These are phyloP conservation scores for Oryzias melastigma DNA, from an alignment of 2,113 vertebrate species.

Conservation along the genomic window DNA sequence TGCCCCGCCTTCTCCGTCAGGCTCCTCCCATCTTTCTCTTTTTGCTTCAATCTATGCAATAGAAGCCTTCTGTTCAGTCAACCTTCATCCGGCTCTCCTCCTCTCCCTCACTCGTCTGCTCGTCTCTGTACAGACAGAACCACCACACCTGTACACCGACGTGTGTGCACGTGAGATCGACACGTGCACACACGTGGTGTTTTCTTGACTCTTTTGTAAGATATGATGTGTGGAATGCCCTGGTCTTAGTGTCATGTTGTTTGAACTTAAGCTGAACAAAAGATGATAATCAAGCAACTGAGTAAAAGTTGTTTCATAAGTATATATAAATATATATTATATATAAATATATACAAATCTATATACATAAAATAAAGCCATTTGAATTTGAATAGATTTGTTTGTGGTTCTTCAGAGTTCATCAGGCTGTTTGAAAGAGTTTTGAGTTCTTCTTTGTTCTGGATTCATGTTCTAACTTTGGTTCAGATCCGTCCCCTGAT, in stretches of 20 bases:
- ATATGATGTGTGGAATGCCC: conserved; percentile 83
- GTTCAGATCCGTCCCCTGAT: no score
- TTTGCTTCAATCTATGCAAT: conserved; percentile 83
- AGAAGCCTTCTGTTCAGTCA: conserved; percentile 63
- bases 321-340: conserved; percentile 73
- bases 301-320: conserved; percentile 75
- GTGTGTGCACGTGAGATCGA: conserved; percentile 45
- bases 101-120: conserved; percentile 43
- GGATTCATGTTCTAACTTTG: no score
- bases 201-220: conserved; percentile 80
- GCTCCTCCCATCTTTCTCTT: conserved; percentile 55
- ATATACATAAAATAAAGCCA: conserved; percentile 83
- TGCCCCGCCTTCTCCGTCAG: conserved; percentile 15
- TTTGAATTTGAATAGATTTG: conserved; percentile 75
- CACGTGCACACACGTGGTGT: conserved; percentile 37
- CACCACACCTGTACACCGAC: conserved; percentile 47
- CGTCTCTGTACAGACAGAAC: conserved; percentile 64
- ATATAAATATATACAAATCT: conserved; percentile 76
- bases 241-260: conserved; percentile 81
- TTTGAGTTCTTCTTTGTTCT: no score
- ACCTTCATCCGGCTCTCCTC: conserved; percentile 34
- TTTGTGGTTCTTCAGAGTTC: conserved; percentile 31
- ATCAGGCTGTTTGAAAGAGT: no score
- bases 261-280: conserved; percentile 79
- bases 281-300: conserved; percentile 80